Evolutionary conservation across 2,113 vertebrate genomes (phyloP), one percentile per base, ranked within the genome.

Genomic region (Pterophyllum scalare): DNA sequence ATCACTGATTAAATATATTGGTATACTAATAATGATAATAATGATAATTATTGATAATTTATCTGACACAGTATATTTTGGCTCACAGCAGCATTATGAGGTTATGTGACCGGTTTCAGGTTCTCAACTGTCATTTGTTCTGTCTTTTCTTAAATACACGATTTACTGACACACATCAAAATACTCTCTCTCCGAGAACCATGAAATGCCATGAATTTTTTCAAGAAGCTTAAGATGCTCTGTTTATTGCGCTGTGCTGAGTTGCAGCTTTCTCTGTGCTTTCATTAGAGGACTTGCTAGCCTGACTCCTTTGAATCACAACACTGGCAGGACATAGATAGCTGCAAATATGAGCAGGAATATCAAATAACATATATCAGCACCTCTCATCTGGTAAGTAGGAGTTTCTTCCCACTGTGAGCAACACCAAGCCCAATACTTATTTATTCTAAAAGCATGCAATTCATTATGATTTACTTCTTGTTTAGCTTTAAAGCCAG

Each of bases 221-320:
- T 61, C 9, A 10, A 20, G 59, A 79, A 59, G 26, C 26, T 19
- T 35, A 43, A 75, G n/a, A 59, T 72, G 33, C 33, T 79, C 40
- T 26, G 52, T 22, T 76, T 57, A 38, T 28, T 46, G 74, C 19
- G 22, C 14, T 61, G 11, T 85, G 54, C 70, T 76, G 89, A 87
- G 77, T 59, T 59, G 80, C 67, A 76, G 79, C 72, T 77, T 76
- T 52, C 75, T 35, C 26, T 6, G 12, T 49, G 52, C 83, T 86
- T 90, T 89, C 81, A 88, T 89, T 86, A 89, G 72, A 70, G 79
- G 58, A 85, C 78, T 76, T 62, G 83, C 87, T 86, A 80, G 75
- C 28, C 84, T 3, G 52, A 40, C 17, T 64, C 49, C 57, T 60
- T 76, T 88, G 76, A 83, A 86, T 86, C 80, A 85, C 77, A 75